Conservation (phyloP, 1,140 invertebrate genomes). For the Lerema accius region DNA sequence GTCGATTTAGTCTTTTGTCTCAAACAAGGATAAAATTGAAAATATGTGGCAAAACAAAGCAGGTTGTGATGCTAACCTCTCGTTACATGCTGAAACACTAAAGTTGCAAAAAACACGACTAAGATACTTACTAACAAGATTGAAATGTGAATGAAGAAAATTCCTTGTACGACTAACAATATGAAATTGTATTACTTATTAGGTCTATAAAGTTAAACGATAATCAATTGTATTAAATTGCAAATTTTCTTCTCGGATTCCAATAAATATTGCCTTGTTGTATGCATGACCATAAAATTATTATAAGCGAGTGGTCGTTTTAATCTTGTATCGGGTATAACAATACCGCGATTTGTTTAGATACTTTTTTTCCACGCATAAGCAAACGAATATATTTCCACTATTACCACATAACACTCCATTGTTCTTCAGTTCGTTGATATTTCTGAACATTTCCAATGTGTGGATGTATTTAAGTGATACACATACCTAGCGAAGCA, state of each 20-base stretch:
- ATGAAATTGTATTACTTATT: constrained; percentile 26
- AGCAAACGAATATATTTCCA: constrained; percentile 80
- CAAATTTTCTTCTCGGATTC: constrained; percentile 34
- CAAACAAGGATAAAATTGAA: constrained; percentile 77
- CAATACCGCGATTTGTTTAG: constrained; percentile 80
- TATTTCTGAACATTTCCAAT: constrained; percentile 74
- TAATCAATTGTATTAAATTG: constrained; percentile 34
- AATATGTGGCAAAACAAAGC: constrained; percentile 68
- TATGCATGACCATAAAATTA: constrained; percentile 58
- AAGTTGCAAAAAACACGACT: neutral
- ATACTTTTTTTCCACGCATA: constrained; percentile 76
- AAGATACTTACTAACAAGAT: constrained; percentile 1
- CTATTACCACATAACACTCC: constrained; percentile 82
- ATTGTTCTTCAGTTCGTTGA: constrained; percentile 76
- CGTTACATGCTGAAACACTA: constrained; percentile 17
- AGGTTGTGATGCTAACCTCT: constrained; percentile 39
- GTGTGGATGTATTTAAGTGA: constrained; percentile 68
- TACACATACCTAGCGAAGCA: constrained; percentile 66
- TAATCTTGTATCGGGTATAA: constrained; percentile 62
- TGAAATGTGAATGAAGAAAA: constrained; percentile 9
- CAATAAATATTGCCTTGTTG: constrained; percentile 45
- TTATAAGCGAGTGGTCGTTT: constrained; percentile 58
- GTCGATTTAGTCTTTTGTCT: constrained; percentile 70
- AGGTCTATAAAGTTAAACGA: constrained; percentile 17
- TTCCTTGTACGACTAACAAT: constrained; percentile 11